A percentile compares a stretch with the other conserved stretches of the same genome.
Conservation (phyloP, 2,888 invertebrate species). For the Amitus sp. region DNA sequence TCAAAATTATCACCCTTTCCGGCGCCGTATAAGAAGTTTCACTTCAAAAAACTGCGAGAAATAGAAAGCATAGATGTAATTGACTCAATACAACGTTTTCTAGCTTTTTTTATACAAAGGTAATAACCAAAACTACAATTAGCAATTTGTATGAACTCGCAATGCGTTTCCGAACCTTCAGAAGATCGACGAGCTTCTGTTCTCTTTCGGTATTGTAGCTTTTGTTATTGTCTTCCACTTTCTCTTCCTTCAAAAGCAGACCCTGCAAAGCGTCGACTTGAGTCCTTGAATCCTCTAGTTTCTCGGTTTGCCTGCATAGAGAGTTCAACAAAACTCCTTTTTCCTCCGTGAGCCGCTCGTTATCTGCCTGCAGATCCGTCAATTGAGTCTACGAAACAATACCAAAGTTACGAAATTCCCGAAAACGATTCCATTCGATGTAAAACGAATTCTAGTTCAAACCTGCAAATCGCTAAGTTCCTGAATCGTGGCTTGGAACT, state of each 20-base stretch:
- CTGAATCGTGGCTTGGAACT: constrained; percentile 92
- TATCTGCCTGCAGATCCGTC: constrained; percentile 87
- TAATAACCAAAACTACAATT: no score
- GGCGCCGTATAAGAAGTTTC: no score
- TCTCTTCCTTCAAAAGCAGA: constrained; percentile 77
- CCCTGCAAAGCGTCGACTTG: constrained; percentile 88
- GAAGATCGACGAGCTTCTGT: constrained; percentile 83
- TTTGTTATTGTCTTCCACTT: constrained; percentile 67
- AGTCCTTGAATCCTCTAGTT: constrained; percentile 86
- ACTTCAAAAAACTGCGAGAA: no score
- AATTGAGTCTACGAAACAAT: constrained; percentile 74
- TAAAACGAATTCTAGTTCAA: no score
- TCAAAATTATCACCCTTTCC: no score
- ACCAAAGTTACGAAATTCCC: neutral
- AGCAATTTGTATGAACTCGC: no score
- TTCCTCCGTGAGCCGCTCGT: constrained; percentile 87
- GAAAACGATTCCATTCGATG: neutral
- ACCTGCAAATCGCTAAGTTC: constrained; percentile 89
- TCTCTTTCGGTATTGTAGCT: constrained; percentile 78
- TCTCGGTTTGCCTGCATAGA: constrained; percentile 90
- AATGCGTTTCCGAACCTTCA: constrained; percentile 72
- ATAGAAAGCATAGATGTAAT: no score
- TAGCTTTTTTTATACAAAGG: no score
- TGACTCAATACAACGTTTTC: no score
- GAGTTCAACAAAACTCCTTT: constrained; percentile 91